These are phyloP conservation scores for Nomia melanderi DNA, from an alignment of 1,140 invertebrate genomes.

Conservation along the genomic window DNA sequence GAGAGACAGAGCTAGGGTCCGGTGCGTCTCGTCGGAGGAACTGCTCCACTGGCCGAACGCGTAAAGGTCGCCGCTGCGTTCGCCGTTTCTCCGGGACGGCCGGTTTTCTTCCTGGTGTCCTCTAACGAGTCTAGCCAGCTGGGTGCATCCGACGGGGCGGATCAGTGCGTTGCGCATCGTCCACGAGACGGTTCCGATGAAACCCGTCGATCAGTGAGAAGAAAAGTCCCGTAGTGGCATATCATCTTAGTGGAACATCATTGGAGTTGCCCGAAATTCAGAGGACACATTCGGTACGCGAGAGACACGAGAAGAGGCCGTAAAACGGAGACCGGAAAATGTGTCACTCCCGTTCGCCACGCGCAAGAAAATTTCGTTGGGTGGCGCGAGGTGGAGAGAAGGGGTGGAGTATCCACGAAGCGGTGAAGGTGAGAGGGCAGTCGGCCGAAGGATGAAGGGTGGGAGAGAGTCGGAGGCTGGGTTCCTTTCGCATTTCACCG, in stretches of 20 bases:
- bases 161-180: constrained; percentile 12
- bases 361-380: constrained; percentile 12
- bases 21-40: constrained; percentile 52
- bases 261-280: no score
- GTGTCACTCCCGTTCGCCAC: neutral
- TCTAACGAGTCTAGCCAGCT: constrained; percentile 40
- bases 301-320: no score
- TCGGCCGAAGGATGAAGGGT: constrained; percentile 31
- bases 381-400: neutral
- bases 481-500: neutral
- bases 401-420: neutral
- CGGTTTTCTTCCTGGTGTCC: constrained; percentile 7
- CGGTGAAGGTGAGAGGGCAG: constrained; percentile 36
- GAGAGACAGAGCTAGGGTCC: constrained; percentile 2
- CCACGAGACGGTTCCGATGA: no score
- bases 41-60: constrained; percentile 39
- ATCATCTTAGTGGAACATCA: no score
- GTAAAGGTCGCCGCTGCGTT: constrained; percentile 55
- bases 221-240: no score
- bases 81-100: constrained; percentile 1
- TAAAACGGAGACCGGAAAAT: neutral
- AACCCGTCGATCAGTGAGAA: no score
- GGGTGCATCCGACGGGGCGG: constrained; percentile 39
- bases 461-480: neutral
- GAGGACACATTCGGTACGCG: no score